Conservation (phyloP, 37 sponge, comb jelly and placozoan species). For the Mnemiopsis leidyi region DNA sequence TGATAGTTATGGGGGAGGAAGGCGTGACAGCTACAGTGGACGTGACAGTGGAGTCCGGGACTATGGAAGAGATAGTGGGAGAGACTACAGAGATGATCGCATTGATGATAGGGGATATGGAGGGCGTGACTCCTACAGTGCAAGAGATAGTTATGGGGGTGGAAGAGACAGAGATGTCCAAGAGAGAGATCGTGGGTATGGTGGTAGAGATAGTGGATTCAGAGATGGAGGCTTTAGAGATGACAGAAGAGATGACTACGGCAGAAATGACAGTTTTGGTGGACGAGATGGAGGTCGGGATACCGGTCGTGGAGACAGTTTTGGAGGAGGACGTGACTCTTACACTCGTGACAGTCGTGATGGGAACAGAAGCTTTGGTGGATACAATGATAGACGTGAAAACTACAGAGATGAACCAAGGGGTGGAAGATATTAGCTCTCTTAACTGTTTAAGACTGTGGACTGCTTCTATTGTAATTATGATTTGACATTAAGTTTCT, state of each 20-base stretch:
- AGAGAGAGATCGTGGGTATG: background rate
- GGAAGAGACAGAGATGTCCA: background rate
- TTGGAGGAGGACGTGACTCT: background rate
- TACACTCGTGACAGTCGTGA: background rate
- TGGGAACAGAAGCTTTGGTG: background rate
- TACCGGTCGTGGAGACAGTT: background rate
- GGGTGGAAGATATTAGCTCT: background rate
- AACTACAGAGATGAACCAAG: constrained; percentile 43
- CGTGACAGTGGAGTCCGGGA: background rate
- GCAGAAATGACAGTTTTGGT: background rate
- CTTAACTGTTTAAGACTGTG: background rate
- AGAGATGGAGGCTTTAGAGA: background rate
- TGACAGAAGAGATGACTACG: constrained; percentile 30
- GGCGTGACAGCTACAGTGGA: background rate
- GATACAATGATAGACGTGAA: constrained; percentile 18
- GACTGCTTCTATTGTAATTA: background rate
- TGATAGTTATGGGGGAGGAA: background rate
- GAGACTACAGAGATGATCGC: background rate
- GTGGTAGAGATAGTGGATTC: constrained; percentile 32
- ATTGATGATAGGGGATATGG: constrained; percentile 47
- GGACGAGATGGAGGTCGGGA: background rate
- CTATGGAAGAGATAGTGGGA: background rate
- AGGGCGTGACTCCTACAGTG: background rate
- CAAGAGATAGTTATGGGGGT: background rate
- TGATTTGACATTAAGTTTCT: background rate